Evolutionary conservation across 1,140 invertebrate genomes (phyloP).

Genomic region (Drosophila teissieri): DNA sequence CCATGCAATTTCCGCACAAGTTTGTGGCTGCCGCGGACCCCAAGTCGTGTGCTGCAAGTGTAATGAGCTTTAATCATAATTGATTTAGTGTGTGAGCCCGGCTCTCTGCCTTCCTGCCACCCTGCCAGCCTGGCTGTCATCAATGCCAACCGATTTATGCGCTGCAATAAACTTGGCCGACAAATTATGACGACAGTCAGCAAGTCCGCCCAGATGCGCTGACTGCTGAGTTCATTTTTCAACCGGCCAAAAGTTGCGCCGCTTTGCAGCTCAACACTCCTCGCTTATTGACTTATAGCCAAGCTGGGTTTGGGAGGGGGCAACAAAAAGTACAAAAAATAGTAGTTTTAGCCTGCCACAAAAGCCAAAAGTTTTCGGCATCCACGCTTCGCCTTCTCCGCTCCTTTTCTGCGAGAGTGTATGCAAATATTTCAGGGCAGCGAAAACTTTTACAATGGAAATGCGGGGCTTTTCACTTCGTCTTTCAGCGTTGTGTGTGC

Average conservation of each 20-base stretch:
- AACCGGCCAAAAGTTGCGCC: slow-evolving; percentile 52
- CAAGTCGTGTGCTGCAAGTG: slow-evolving; percentile 51
- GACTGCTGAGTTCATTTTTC: slow-evolving; percentile 71
- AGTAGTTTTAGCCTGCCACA: slow-evolving; percentile 28
- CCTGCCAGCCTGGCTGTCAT: slow-evolving; percentile 30
- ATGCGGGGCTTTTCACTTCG: slow-evolving; percentile 37
- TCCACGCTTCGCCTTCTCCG: slow-evolving; percentile 5
- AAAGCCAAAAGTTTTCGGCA: slow-evolving; percentile 48
- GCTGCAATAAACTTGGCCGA: slow-evolving; percentile 75
- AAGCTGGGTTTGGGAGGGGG: neutral
- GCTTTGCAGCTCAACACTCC: slow-evolving; percentile 75
- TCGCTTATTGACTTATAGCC: slow-evolving; percentile 77
- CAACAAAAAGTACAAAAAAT: slow-evolving; percentile 7
- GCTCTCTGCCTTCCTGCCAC: slow-evolving; percentile 12
- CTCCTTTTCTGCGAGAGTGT: slow-evolving; percentile 33
- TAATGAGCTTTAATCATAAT: slow-evolving; percentile 83
- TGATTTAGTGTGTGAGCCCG: slow-evolving; percentile 66
- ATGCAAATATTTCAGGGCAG: slow-evolving; percentile 68
- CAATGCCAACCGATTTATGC: slow-evolving; percentile 70
- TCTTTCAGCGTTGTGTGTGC: slow-evolving; percentile 39
- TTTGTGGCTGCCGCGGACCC: slow-evolving; percentile 54
- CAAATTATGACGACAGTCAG: slow-evolving; percentile 60
- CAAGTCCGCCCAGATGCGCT: slow-evolving; percentile 1
- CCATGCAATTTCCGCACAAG: slow-evolving; percentile 71
- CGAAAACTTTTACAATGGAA: slow-evolving; percentile 69